A percentile compares a stretch with the other conserved stretches of the same genome.
Evolutionary conservation across 2,888 invertebrate species (phyloP).

Genomic region (Acleris laterana): DNA sequence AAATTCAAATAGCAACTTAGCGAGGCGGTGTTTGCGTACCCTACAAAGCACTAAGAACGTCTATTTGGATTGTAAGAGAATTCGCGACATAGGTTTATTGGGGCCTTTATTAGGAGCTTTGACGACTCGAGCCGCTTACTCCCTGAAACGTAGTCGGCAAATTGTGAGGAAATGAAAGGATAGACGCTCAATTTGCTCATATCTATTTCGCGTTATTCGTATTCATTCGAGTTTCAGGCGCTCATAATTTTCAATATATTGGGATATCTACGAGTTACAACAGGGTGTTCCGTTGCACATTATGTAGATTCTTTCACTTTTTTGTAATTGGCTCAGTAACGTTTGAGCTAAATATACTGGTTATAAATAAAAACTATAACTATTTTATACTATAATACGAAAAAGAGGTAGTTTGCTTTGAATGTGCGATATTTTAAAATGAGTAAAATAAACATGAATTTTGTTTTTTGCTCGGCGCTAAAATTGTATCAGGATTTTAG

Average conservation of each 20-base stretch:
- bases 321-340: too few relatives aligned
- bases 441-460: too few relatives aligned
- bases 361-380: too few relatives aligned
- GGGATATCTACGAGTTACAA: too few relatives aligned
- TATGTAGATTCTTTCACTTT: background rate
- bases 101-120: slow-evolving; percentile 29
- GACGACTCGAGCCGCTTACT: slow-evolving; percentile 7
- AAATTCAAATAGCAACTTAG: slow-evolving; percentile 32
- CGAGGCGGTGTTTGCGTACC: slow-evolving; percentile 16
- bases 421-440: too few relatives aligned
- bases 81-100: slow-evolving; percentile 31
- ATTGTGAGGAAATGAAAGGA: slow-evolving; percentile 27
- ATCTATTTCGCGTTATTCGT: slow-evolving; percentile 11
- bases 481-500: too few relatives aligned
- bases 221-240: slow-evolving; percentile 11
- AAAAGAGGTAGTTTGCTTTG: too few relatives aligned
- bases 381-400: too few relatives aligned
- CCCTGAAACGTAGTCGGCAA: slow-evolving; percentile 17
- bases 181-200: slow-evolving; percentile 24
- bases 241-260: too few relatives aligned
- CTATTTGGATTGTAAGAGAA: slow-evolving; percentile 31
- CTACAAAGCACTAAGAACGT: slow-evolving; percentile 31
- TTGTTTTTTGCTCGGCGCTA: too few relatives aligned
- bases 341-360: too few relatives aligned
- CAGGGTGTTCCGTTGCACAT: too few relatives aligned